phyloP scores from a whole-genome alignment of 2,797 vertebrate species.

The Smutsia gigantea region DNA sequence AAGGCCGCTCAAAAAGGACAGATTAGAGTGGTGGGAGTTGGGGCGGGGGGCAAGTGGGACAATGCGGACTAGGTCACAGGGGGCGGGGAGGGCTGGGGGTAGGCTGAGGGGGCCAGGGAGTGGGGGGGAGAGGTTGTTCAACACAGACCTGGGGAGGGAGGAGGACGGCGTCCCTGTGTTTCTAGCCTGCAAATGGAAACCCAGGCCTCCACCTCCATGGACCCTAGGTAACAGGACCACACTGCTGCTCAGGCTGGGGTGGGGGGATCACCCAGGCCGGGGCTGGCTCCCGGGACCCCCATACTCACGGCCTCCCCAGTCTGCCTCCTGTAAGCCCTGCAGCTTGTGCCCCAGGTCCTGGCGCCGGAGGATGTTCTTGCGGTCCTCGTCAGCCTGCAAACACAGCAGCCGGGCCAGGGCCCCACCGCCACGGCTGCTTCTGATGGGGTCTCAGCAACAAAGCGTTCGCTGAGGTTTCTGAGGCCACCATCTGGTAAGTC shows the following conservation, averaged over 20 bases:
- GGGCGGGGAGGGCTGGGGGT: background rate
- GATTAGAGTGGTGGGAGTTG: background rate
- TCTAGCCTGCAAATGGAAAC: background rate
- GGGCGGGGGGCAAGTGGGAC: background rate
- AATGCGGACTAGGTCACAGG: background rate
- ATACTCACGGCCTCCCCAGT: conserved; percentile 93
- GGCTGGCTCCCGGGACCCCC: rapidly evolving
- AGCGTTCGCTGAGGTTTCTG: rapidly evolving
- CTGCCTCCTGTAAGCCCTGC: conserved; percentile 94
- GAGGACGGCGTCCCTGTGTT: background rate
- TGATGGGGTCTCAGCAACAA: too few relatives aligned
- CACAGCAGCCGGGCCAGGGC: background rate
- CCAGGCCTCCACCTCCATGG: background rate
- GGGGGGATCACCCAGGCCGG: background rate
- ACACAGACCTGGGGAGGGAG: background rate
- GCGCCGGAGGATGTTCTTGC: conserved; percentile 91
- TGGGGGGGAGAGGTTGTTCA: background rate
- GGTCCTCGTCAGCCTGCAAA: conserved; percentile 93
- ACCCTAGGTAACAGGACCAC: rapidly evolving
- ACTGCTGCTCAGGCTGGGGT: too few relatives aligned
- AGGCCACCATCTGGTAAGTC: conserved; percentile 88
- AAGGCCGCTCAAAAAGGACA: background rate
- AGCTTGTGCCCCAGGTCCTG: conserved; percentile 96
- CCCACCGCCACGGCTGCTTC: rapidly evolving
- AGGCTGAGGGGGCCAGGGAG: background rate